Evolutionary conservation across 2,797 vertebrate species (phyloP).

Genomic region (Peromyscus eremicus): DNA sequence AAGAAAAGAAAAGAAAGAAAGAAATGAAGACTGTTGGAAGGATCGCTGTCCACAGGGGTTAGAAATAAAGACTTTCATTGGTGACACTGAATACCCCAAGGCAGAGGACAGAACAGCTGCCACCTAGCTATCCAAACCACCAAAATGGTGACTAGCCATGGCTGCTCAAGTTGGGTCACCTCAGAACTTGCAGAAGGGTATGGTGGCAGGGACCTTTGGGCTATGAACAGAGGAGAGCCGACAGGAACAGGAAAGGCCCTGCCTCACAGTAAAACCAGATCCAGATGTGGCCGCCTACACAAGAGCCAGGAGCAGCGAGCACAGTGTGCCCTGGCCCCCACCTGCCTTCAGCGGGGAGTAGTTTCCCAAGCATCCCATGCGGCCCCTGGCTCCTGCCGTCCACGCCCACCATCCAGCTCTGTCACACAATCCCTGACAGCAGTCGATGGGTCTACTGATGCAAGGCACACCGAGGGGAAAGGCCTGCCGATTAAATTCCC

Average conservation of each 20-base stretch:
- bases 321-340: neutral
- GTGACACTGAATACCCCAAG: neutral
- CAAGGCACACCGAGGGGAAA: slow-evolving; percentile 14
- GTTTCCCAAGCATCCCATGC: neutral
- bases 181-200: neutral
- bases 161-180: neutral
- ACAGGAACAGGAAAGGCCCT: neutral
- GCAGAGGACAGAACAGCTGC: neutral
- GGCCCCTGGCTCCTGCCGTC: neutral
- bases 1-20: too few species aligned
- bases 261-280: neutral
- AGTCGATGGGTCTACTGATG: neutral
- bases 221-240: neutral
- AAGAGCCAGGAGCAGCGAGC: neutral
- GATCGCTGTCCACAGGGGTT: neutral
- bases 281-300: neutral
- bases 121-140: neutral
- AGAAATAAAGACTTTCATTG: neutral
- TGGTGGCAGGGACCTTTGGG: neutral
- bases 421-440: neutral
- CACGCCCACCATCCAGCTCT: neutral
- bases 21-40: neutral
- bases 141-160: neutral
- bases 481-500: slow-evolving; percentile 47
- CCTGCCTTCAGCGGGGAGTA: neutral